A percentile compares a stretch with the other conserved stretches of the same genome.
Conservation (phyloP, 2,888 invertebrate genomes). For the Acronicta aceris region DNA sequence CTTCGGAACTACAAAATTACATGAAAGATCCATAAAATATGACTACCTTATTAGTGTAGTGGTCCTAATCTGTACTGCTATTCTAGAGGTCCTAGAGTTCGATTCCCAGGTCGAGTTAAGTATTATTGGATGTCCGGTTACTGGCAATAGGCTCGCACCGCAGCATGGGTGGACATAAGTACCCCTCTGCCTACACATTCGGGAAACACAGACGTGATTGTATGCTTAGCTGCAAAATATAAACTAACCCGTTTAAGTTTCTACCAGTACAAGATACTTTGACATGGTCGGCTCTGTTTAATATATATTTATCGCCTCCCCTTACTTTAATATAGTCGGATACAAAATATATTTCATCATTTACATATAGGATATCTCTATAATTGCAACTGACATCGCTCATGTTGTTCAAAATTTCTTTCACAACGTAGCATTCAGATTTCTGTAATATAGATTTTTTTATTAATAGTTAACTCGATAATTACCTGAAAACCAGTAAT, state of each 20-base stretch:
- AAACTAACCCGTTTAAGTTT: constrained; percentile 67
- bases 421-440: constrained; percentile 76
- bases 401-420: constrained; percentile 64
- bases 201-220: too few species aligned
- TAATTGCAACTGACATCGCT: constrained; percentile 86
- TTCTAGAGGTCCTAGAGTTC: too few species aligned
- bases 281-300: constrained; percentile 92
- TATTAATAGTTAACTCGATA: too few species aligned
- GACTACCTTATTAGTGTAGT: too few species aligned
- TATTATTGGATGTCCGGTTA: too few species aligned
- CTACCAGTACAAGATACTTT: constrained; percentile 90
- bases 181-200: too few species aligned
- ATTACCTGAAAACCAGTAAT: neutral
- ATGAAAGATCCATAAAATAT: neutral
- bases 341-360: constrained; percentile 88
- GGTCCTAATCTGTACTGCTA: too few species aligned
- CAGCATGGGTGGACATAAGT: too few species aligned
- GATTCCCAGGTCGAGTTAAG: too few species aligned
- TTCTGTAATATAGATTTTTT: constrained; percentile 75
- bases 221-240: neutral
- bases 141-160: too few species aligned
- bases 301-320: constrained; percentile 89
- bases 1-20: neutral
- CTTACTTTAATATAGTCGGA: constrained; percentile 86
- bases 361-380: constrained; percentile 91